Evolutionary conservation across 2,113 vertebrate genomes (phyloP).

Genomic region (Phasianus colchicus): DNA sequence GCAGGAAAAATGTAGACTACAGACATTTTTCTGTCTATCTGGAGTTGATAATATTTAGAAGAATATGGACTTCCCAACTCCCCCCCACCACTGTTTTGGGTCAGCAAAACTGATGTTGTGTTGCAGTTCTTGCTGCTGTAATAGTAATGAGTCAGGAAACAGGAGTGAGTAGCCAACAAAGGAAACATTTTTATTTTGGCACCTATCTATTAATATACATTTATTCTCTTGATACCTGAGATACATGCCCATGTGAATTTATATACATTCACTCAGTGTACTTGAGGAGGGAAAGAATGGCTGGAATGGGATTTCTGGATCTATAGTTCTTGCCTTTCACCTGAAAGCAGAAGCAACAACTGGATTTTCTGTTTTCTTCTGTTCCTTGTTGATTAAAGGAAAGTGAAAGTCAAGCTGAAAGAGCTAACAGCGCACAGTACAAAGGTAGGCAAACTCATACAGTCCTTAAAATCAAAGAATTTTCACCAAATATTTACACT

Average conservation of each 20-base stretch:
- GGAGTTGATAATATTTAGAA: not conserved
- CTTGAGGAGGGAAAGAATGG: not conserved
- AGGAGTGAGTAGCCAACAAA: not conserved
- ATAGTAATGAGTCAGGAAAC: not conserved
- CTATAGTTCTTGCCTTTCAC: constrained; percentile 28
- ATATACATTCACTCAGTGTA: not conserved
- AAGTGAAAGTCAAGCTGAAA: not conserved
- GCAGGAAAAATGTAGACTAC: not conserved
- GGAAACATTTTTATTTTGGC: constrained; percentile 38
- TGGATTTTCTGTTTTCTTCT: not conserved
- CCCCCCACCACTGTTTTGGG: not conserved
- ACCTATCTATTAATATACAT: not conserved
- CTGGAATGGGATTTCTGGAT: not conserved
- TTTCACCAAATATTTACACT: not conserved
- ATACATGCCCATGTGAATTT: not conserved
- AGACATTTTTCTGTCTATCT: not conserved
- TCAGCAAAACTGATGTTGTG: not conserved
- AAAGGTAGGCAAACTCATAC: not conserved
- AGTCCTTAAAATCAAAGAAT: not conserved
- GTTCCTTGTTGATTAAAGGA: not conserved
- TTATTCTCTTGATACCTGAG: not conserved
- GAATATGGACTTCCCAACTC: not conserved
- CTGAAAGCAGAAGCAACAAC: constrained; percentile 18
- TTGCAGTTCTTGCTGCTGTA: not conserved
- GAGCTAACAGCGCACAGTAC: not conserved